Evolutionary conservation across 2,797 vertebrate species (phyloP).

Genomic region (Melanotaenia trifasciata): DNA sequence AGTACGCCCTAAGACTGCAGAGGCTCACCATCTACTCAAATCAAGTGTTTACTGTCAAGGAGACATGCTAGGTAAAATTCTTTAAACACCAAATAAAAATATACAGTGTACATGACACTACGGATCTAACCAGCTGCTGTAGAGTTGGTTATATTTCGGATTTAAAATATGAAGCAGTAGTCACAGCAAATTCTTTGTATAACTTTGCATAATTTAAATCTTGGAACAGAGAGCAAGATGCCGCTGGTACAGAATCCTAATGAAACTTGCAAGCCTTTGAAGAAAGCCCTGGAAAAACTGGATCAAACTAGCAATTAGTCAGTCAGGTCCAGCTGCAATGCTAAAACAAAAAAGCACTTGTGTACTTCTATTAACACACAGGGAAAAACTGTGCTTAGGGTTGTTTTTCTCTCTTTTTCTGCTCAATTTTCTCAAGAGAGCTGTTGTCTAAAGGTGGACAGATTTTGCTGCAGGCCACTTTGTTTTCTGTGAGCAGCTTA

Average conservation of each 20-base stretch:
- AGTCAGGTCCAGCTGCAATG: slow-evolving; percentile 78
- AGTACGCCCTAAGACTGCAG: slow-evolving; percentile 34
- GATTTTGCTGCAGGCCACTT: slow-evolving; percentile 62
- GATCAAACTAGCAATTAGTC: slow-evolving; percentile 83
- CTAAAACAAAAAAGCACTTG: slow-evolving; percentile 75
- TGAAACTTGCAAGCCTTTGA: slow-evolving; percentile 79
- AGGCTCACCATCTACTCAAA: slow-evolving; percentile 45
- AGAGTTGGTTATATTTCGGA: slow-evolving; percentile 47
- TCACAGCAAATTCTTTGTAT: slow-evolving; percentile 78
- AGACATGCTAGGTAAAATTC: slow-evolving; percentile 54
- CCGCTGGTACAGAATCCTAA: slow-evolving; percentile 78
- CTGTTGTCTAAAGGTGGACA: slow-evolving; percentile 70
- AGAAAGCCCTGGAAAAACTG: slow-evolving; percentile 78
- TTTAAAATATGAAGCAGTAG: slow-evolving; percentile 73
- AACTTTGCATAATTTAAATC: slow-evolving; percentile 85
- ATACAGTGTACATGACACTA: slow-evolving; percentile 36
- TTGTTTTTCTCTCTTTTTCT: slow-evolving; percentile 64
- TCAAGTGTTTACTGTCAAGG: slow-evolving; percentile 47
- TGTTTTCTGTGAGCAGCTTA: slow-evolving; percentile 58
- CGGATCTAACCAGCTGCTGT: slow-evolving; percentile 64
- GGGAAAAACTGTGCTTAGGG: slow-evolving; percentile 68
- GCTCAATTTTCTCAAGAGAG: slow-evolving; percentile 70
- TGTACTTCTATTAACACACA: slow-evolving; percentile 70
- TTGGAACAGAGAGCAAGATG: slow-evolving; percentile 72
- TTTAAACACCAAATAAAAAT: slow-evolving; percentile 53